phyloP scores from a whole-genome alignment of 2,113 vertebrate species.

The Peromyscus californicus region DNA sequence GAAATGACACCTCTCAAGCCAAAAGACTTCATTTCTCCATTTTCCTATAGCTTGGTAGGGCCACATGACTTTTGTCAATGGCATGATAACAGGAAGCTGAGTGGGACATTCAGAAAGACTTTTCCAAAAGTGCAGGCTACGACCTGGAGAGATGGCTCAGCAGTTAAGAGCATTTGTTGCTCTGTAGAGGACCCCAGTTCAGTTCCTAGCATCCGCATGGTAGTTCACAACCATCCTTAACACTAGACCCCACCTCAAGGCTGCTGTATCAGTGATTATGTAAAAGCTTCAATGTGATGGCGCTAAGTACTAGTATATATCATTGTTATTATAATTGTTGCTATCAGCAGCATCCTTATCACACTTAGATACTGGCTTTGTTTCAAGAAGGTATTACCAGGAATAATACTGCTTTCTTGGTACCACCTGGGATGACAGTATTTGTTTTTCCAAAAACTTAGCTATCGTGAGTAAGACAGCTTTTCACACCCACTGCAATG shows the following conservation, averaged over 20 bases:
- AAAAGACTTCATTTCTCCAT: background rate
- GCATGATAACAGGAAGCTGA: background rate
- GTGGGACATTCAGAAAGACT: background rate
- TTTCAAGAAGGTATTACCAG: background rate
- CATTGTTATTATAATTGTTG: background rate
- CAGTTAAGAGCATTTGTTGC: too few species aligned
- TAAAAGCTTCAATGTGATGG: background rate
- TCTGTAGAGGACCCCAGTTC: background rate
- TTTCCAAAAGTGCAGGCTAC: background rate
- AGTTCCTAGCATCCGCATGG: background rate
- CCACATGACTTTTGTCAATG: background rate
- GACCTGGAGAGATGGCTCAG: background rate
- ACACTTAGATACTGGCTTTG: background rate
- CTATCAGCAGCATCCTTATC: background rate
- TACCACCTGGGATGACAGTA: background rate
- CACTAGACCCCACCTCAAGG: background rate
- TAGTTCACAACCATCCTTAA: too few species aligned
- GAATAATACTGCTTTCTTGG: constrained; percentile 17
- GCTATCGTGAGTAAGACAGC: background rate
- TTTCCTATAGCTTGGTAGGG: background rate
- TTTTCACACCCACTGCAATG: background rate
- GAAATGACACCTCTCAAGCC: constrained; percentile 8
- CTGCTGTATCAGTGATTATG: background rate
- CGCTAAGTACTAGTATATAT: background rate
- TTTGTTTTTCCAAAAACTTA: constrained; percentile 46